Evolutionary conservation across 1,140 invertebrate genomes (phyloP).

Genomic region (Drosophila prosaltans): DNA sequence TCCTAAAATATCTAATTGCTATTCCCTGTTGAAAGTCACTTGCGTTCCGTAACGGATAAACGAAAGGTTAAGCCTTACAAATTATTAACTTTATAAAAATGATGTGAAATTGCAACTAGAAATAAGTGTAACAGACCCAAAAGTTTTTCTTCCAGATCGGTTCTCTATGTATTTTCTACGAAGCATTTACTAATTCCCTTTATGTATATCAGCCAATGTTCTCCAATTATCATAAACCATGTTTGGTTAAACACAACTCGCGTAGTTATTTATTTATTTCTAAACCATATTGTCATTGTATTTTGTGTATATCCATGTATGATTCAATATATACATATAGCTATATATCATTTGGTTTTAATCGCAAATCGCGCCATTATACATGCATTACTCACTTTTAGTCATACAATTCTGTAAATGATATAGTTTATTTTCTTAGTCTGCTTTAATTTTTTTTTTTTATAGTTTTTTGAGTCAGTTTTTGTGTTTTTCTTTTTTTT

Average conservation of each 20-base stretch:
- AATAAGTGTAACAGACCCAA: too few species aligned
- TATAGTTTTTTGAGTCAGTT: conserved; percentile 50
- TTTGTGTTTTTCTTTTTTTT: conserved; percentile 35
- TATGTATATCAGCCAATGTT: not conserved
- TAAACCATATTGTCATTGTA: not conserved
- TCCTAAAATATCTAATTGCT: not conserved
- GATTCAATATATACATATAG: conserved; percentile 4
- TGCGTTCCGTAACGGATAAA: not conserved
- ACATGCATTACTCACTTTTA: not conserved
- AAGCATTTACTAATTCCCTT: not conserved
- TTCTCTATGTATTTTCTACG: not conserved
- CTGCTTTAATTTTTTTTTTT: not conserved
- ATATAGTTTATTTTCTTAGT: not conserved
- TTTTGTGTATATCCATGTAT: conserved; percentile 8
- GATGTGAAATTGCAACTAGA: not conserved
- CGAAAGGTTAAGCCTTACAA: not conserved
- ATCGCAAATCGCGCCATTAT: not conserved
- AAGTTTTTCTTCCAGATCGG: not conserved
- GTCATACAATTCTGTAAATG: conserved; percentile 1
- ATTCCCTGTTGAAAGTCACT: not conserved
- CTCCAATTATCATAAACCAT: not conserved
- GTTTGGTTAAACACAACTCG: conserved; percentile 18
- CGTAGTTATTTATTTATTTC: conserved; percentile 28
- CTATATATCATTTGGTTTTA: not conserved
- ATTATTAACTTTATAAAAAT: conserved; percentile 1